Percentiles rank a stretch among this genome's conserved stretches.
Evolutionary conservation across 2,797 vertebrate species (phyloP).

Genomic region (Lacerta agilis): DNA sequence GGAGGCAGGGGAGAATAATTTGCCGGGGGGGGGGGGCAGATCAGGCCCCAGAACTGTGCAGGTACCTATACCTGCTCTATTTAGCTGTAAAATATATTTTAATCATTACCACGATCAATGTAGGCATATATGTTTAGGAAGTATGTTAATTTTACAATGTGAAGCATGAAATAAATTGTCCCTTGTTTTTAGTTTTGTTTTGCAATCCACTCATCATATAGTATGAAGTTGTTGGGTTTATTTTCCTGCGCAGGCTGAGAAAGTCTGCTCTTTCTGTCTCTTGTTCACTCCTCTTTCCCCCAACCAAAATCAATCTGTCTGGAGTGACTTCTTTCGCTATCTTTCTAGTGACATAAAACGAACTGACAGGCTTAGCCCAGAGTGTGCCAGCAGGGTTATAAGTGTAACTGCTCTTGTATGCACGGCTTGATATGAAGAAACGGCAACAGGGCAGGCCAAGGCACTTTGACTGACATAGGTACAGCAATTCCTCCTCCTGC

Average conservation of each 20-base stretch:
- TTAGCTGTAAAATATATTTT: background rate
- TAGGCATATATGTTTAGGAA: background rate
- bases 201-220: background rate
- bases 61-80: background rate
- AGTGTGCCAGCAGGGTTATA: accelerated
- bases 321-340: background rate
- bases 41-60: too few species aligned
- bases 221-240: background rate
- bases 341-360: background rate
- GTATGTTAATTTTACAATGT: background rate
- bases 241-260: background rate
- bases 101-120: background rate
- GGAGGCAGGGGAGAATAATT: too few species aligned
- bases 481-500: background rate
- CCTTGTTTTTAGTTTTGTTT: background rate
- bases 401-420: background rate
- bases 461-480: accelerated
- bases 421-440: accelerated
- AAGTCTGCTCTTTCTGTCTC: background rate
- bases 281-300: background rate
- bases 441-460: background rate
- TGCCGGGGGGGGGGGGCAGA: too few species aligned
- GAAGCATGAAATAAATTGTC: background rate
- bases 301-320: background rate
- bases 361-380: background rate